Evolutionary conservation across 2,797 vertebrate species (phyloP), one percentile per base, ranked within the genome.

Genomic region (Pangasius sanitwongsei): DNA sequence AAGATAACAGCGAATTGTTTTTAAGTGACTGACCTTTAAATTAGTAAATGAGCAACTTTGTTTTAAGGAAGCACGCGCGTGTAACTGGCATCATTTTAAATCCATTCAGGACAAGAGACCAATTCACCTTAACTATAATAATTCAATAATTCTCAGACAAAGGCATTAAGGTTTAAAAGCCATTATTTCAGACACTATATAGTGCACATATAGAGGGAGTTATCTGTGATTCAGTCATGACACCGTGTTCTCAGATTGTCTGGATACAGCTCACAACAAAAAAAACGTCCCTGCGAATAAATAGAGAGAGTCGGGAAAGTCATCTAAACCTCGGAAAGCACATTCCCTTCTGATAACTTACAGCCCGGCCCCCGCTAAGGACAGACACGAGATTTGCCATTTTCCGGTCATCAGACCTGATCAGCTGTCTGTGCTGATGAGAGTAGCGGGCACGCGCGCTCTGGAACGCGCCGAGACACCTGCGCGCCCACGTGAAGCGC

Each of bases 401-500:
- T 70, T 85, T 37, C 48, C 48, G 18, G 63, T 85, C 65, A 48
- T 65, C 59, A 48, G 59, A 48, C 59, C 6, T n/a, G 59, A 63
- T 83, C 83, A 70, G 65, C 44, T 70, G 83, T 85, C n/a, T 18
- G 31, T 70, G 44, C n/a, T 70, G 85, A 13, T 77, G 55, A 72
- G 50, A 63, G 57, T 44, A 12, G 37, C 85, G 74, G 55, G 59
- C 13, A 83, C 81, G 81, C 81, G 81, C 59, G 37, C 59, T n/a
- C 37, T n/a, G 59, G 59, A 83, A 65, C 86, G 80, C 48, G 72
- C 83, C 55, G 41, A 88, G 80, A 63, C 20, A 83, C 87, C 86
- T 70, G 87, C 34, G 67, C 86, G 91, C 75, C 88, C 89, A 90
- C 88, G 84, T 88, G 91, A 87, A 72, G 83, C 84, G 69, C 69